phyloP scores from a whole-genome alignment of 2,797 vertebrate genomes.

The Lycodopsis pacificus region DNA sequence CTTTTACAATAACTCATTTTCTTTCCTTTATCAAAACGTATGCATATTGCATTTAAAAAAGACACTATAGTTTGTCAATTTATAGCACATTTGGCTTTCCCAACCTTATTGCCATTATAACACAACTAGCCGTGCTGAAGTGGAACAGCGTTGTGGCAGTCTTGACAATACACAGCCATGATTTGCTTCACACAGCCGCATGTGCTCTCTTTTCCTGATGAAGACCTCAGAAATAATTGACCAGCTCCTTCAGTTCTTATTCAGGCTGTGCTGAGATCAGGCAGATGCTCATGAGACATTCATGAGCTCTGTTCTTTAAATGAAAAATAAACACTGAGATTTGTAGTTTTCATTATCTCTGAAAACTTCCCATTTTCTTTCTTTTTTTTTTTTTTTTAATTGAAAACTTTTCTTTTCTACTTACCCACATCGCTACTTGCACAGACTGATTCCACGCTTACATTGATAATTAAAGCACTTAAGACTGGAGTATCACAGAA shows the following conservation, averaged over 20 bases:
- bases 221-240: conserved; percentile 57
- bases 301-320: conserved; percentile 57
- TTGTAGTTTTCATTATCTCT: conserved; percentile 49
- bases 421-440: conserved; percentile 35
- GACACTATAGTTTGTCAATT: neutral
- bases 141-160: conserved; percentile 27
- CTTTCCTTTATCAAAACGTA: neutral
- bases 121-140: neutral
- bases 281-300: conserved; percentile 60
- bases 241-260: conserved; percentile 44
- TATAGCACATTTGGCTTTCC: neutral
- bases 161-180: conserved; percentile 11
- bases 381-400: conserved; percentile 47
- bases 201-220: conserved; percentile 33
- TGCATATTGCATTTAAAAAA: neutral
- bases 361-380: conserved; percentile 32
- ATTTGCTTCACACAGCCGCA: conserved; percentile 32
- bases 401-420: conserved; percentile 40
- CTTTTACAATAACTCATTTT: neutral
- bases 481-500: conserved; percentile 28
- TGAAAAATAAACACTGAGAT: conserved; percentile 40
- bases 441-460: conserved; percentile 33
- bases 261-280: conserved; percentile 42
- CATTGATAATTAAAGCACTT: conserved; percentile 60
- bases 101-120: neutral